Conservation (phyloP, 2,113 vertebrate species). For the Oxygymnocypris stewartii region DNA sequence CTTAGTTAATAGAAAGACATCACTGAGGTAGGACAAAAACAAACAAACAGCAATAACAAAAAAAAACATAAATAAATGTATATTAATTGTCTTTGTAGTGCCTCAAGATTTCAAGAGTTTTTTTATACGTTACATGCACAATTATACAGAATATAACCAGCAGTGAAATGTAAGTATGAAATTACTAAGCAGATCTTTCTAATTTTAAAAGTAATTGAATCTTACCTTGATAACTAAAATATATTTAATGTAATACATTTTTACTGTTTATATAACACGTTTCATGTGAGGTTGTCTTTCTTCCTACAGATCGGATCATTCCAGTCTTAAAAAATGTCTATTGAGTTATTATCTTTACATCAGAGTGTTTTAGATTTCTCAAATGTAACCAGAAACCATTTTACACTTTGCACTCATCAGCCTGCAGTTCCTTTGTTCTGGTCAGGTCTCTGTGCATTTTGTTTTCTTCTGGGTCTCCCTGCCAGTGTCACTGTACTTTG, state of each 20-base stretch:
- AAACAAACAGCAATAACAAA: not conserved
- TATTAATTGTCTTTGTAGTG: not conserved
- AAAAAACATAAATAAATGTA: not conserved
- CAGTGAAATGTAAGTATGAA: too few species aligned
- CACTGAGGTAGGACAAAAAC: conserved; percentile 2
- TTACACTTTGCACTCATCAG: conserved; percentile 19
- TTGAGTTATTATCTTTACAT: not conserved
- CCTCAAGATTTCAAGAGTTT: too few species aligned
- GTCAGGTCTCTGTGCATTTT: not conserved
- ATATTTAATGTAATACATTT: not conserved
- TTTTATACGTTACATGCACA: too few species aligned
- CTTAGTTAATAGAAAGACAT: not conserved
- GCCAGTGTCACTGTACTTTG: conserved; percentile 15
- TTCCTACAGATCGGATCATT: not conserved
- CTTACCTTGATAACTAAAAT: not conserved
- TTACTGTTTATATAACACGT: not conserved
- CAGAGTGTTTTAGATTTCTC: not conserved
- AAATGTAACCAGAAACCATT: not conserved
- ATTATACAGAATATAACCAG: too few species aligned
- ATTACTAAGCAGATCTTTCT: not conserved
- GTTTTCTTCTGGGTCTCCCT: conserved; percentile 32
- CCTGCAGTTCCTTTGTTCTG: not conserved
- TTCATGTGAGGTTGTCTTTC: not conserved
- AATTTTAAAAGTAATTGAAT: not conserved
- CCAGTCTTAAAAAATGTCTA: not conserved